phyloP scores from a whole-genome alignment of 2,113 vertebrate species.

The Erinaceus europaeus region DNA sequence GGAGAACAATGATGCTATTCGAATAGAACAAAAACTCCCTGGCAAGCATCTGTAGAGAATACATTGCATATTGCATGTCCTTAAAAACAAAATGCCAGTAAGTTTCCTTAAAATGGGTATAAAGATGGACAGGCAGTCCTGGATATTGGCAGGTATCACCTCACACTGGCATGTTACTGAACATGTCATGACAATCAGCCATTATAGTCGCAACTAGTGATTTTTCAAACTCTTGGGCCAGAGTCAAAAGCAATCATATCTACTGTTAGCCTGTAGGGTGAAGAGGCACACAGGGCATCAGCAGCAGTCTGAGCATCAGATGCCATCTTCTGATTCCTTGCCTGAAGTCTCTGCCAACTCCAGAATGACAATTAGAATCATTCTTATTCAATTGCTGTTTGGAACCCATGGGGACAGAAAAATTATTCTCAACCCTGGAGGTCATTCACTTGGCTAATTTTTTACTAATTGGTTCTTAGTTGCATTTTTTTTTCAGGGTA shows the following conservation, averaged over 20 bases:
- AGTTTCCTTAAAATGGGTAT: neutral
- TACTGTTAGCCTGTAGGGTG: neutral
- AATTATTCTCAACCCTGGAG: neutral
- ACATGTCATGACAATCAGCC: neutral
- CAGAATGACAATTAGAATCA: neutral
- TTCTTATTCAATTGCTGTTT: constrained; percentile 30
- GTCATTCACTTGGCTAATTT: constrained; percentile 51
- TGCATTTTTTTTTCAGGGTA: neutral
- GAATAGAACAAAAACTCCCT: constrained; percentile 22
- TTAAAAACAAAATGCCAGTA: neutral
- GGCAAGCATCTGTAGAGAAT: neutral
- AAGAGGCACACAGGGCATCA: neutral
- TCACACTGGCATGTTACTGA: neutral
- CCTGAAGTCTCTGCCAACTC: neutral
- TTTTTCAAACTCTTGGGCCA: neutral
- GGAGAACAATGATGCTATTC: neutral
- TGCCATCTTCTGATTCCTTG: neutral
- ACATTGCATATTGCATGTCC: neutral
- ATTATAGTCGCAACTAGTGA: neutral
- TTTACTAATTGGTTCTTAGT: constrained; percentile 43
- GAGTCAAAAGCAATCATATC: neutral
- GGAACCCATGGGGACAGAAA: neutral
- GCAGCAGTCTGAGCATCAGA: too few relatives aligned
- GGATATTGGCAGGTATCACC: neutral
- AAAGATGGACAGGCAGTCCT: neutral